Percentiles rank a stretch among this genome's conserved stretches.
These are phyloP conservation scores for Cheilosia soror DNA, from an alignment of 2,888 invertebrate species.

Conservation along the genomic window DNA sequence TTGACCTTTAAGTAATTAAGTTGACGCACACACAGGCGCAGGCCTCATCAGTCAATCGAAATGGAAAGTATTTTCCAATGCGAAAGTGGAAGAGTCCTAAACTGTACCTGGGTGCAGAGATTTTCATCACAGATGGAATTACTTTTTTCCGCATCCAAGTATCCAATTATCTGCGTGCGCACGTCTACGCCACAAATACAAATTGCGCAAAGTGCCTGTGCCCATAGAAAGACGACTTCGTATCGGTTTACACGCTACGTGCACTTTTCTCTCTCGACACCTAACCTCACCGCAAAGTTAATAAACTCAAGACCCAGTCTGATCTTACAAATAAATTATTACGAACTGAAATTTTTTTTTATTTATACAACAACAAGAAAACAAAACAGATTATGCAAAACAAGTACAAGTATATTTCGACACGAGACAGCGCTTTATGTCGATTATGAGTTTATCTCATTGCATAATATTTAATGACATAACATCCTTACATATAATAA, in stretches of 20 bases:
- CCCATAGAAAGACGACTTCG: constrained; percentile 10
- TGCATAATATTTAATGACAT: constrained; percentile 55
- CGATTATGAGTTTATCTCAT: constrained; percentile 42
- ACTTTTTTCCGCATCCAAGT: constrained; percentile 59
- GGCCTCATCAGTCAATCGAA: constrained; percentile 8
- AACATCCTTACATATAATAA: no score
- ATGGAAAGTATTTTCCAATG: constrained; percentile 57
- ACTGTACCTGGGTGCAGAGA: constrained; percentile 13
- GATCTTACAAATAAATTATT: constrained; percentile 60
- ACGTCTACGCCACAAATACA: constrained; percentile 38
- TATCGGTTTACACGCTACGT: constrained; percentile 53
- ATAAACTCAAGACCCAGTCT: constrained; percentile 50
- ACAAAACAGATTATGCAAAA: constrained; percentile 54
- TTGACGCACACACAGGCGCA: neutral
- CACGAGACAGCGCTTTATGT: constrained; percentile 33
- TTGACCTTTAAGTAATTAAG: constrained; percentile 59
- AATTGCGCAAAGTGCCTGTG: constrained; percentile 54
- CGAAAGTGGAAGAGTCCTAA: constrained; percentile 23
- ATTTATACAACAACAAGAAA: constrained; percentile 1
- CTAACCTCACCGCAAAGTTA: constrained; percentile 38
- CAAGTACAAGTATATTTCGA: constrained; percentile 26
- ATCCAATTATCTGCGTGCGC: constrained; percentile 53
- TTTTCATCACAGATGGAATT: constrained; percentile 60
- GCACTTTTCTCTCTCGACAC: constrained; percentile 22
- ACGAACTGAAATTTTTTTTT: constrained; percentile 6